These are phyloP conservation scores for Aphidius gifuensis DNA, from an alignment of 1,140 invertebrate species.

Conservation along the genomic window DNA sequence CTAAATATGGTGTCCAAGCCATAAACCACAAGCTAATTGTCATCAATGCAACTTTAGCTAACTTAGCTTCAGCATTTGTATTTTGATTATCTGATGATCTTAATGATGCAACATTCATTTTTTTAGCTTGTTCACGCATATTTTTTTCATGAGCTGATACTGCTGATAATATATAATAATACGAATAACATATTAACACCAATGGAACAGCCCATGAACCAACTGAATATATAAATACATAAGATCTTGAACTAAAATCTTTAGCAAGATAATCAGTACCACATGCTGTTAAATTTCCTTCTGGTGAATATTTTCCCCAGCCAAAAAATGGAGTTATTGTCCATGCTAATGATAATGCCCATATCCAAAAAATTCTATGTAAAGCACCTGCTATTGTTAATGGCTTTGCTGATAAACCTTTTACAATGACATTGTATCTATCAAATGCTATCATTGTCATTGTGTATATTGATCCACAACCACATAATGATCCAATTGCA, in stretches of 20 bases:
- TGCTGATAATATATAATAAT: slow-evolving; percentile 53
- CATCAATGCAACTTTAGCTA: slow-evolving; percentile 68
- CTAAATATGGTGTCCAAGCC: slow-evolving; percentile 71
- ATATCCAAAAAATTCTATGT: slow-evolving; percentile 67
- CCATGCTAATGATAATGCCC: slow-evolving; percentile 67
- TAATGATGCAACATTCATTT: slow-evolving; percentile 69
- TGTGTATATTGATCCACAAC: slow-evolving; percentile 56
- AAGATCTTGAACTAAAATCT: slow-evolving; percentile 61
- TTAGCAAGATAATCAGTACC: slow-evolving; percentile 74
- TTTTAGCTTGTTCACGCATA: slow-evolving; percentile 61
- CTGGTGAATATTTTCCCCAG: slow-evolving; percentile 68
- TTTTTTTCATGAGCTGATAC: slow-evolving; percentile 10
- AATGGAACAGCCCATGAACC: slow-evolving; percentile 66
- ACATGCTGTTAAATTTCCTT: slow-evolving; percentile 78
- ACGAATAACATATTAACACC: slow-evolving; percentile 67
- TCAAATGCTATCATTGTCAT: slow-evolving; percentile 57
- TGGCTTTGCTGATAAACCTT: slow-evolving; percentile 63
- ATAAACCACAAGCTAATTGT: slow-evolving; percentile 74
- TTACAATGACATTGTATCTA: slow-evolving; percentile 58
- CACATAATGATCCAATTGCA: slow-evolving; percentile 40
- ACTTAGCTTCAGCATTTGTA: slow-evolving; percentile 62
- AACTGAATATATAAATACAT: slow-evolving; percentile 64
- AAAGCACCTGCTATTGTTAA: slow-evolving; percentile 67
- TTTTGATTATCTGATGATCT: slow-evolving; percentile 62
- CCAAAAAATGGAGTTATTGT: slow-evolving; percentile 67